Evolutionary conservation across 2,888 invertebrate species (phyloP).

Genomic region (Caenorhabditis virilis): DNA sequence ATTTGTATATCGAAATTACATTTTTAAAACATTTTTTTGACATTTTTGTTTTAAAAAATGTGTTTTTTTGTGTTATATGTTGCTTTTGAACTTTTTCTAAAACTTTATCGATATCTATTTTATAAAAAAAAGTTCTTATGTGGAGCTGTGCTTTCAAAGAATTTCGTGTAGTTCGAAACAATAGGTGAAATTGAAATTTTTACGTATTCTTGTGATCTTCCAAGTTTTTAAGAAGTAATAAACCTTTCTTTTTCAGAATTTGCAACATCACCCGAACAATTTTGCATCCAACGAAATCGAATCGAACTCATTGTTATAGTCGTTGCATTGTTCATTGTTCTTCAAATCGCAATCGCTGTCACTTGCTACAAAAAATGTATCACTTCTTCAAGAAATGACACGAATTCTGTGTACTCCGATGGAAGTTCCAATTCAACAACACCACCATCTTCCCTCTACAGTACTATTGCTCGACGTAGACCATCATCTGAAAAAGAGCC

Average conservation of each 20-base stretch:
- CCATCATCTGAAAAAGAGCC: too few relatives aligned
- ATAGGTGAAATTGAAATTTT: not conserved
- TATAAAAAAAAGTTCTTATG: too few relatives aligned
- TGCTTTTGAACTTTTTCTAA: too few relatives aligned
- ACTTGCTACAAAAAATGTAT: constrained; percentile 15
- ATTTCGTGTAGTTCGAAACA: not conserved
- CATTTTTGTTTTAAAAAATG: too few relatives aligned
- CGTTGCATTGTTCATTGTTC: constrained; percentile 23
- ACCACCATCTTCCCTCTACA: too few relatives aligned
- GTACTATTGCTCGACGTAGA: too few relatives aligned
- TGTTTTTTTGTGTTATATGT: too few relatives aligned
- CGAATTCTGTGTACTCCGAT: not conserved
- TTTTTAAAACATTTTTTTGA: not conserved
- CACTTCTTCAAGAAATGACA: not conserved
- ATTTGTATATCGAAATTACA: too few relatives aligned
- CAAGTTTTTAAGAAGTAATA: not conserved
- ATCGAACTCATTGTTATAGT: constrained; percentile 21
- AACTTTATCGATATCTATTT: too few relatives aligned
- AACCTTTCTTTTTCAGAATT: constrained; percentile 29
- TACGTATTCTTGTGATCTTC: not conserved
- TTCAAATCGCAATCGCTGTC: constrained; percentile 21
- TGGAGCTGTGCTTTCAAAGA: too few relatives aligned
- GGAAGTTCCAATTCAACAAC: not conserved
- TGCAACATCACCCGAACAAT: constrained; percentile 19
- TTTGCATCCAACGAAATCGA: constrained; percentile 22